A percentile compares a stretch with the other conserved stretches of the same genome.
phyloP scores from a whole-genome alignment of 2,113 vertebrate genomes.

The Glaucomys volans region DNA sequence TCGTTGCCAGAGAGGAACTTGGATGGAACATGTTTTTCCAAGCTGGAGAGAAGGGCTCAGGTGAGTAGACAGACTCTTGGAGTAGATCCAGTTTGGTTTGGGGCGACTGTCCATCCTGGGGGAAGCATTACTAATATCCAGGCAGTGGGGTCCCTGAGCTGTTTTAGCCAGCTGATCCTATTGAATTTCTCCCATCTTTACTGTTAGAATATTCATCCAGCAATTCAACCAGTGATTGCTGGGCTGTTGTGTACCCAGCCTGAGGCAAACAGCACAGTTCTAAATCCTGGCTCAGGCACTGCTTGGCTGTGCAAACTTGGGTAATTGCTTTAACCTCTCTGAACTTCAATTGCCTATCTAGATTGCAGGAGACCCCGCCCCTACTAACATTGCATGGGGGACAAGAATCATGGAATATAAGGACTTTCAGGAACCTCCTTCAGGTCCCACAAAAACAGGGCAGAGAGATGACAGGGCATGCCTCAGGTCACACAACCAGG shows the following conservation, averaged over 20 bases:
- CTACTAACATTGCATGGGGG: background rate
- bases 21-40: background rate
- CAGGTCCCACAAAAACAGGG: background rate
- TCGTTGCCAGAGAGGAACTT: too few relatives aligned
- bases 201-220: background rate
- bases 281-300: background rate
- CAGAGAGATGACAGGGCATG: background rate
- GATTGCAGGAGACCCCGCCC: background rate
- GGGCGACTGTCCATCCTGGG: background rate
- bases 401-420: fast-evolving
- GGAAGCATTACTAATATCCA: background rate
- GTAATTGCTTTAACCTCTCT: background rate
- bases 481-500: background rate
- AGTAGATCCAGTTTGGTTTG: background rate
- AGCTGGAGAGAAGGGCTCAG: background rate
- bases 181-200: background rate
- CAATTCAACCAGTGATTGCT: fast-evolving
- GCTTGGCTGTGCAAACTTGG: background rate
- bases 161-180: background rate
- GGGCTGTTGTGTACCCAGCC: background rate
- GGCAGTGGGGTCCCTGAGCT: background rate
- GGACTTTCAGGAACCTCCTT: background rate
- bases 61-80: background rate
- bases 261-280: background rate
- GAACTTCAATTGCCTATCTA: background rate